Percentiles rank a stretch among this genome's conserved stretches.
These are phyloP conservation scores for Coleophora flavipennella DNA, from an alignment of 2,888 invertebrate genomes.

Conservation along the genomic window DNA sequence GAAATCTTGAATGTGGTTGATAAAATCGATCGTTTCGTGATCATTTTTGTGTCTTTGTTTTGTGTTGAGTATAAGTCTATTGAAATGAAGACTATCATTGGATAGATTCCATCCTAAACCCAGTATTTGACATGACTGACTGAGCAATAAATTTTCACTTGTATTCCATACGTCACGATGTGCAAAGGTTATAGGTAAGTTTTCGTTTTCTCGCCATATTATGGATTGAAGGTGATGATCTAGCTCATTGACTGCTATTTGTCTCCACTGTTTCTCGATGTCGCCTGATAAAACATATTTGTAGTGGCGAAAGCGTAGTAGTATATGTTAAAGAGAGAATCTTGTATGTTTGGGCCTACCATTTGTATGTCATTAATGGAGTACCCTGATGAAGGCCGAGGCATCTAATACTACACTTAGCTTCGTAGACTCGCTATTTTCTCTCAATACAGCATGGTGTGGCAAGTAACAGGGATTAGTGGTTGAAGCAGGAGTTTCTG, in stretches of 20 bases:
- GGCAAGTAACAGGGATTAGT: neutral
- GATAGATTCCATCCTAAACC: constrained; percentile 11
- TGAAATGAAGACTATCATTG: constrained; percentile 6
- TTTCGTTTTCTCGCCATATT: constrained; percentile 6
- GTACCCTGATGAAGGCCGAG: neutral
- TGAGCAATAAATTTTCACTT: constrained; percentile 1
- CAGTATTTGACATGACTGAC: constrained; percentile 7
- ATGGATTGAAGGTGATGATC: constrained; percentile 11
- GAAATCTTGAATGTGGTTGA: constrained; percentile 11
- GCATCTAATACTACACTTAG: neutral
- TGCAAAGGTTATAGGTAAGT: constrained; percentile 2
- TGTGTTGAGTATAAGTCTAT: neutral
- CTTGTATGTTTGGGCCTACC: constrained; percentile 9
- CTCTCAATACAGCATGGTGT: neutral
- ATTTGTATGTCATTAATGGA: constrained; percentile 9
- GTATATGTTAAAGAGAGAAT: constrained; percentile 9
- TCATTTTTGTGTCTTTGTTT: neutral
- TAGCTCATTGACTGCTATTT: neutral
- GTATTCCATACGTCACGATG: constrained; percentile 9
- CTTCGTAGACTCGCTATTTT: neutral
- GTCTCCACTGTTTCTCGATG: constrained; percentile 15
- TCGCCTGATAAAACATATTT: constrained; percentile 13
- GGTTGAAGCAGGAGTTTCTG: neutral
- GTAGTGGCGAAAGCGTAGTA: constrained; percentile 10
- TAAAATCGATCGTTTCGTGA: constrained; percentile 12